Conservation (phyloP, 1,140 invertebrate genomes). For the Pogonus chalceus region DNA sequence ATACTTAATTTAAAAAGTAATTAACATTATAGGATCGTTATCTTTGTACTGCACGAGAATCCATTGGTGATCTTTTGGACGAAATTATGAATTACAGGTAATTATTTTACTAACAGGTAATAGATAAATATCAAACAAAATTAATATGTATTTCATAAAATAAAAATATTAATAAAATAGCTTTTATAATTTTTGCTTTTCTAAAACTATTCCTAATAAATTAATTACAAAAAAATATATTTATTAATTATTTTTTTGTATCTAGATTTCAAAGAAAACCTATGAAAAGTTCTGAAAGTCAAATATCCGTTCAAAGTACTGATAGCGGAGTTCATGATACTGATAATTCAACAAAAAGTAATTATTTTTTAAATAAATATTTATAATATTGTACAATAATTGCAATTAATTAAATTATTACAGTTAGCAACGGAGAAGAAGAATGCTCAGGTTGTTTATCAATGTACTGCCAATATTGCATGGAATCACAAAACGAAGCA, state of each 20-base stretch:
- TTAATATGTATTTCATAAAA: too few relatives aligned
- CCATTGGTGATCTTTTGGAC: conserved; percentile 56
- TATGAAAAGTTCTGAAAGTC: conserved; percentile 22
- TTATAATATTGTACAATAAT: not conserved
- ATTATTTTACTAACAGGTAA: conserved; percentile 6
- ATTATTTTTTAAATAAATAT: not conserved
- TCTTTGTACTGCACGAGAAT: conserved; percentile 59
- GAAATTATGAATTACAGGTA: conserved; percentile 69
- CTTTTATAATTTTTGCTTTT: too few relatives aligned
- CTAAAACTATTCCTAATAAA: not conserved
- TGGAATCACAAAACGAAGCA: conserved; percentile 56
- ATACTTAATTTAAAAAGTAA: too few relatives aligned
- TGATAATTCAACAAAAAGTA: not conserved
- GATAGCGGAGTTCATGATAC: conserved; percentile 29
- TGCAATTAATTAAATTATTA: not conserved
- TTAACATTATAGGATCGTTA: conserved; percentile 50
- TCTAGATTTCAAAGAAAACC: conserved; percentile 3
- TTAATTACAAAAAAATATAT: not conserved
- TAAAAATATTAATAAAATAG: too few relatives aligned
- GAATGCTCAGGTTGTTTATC: conserved; percentile 48
- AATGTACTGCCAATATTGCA: conserved; percentile 58
- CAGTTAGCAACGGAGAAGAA: conserved; percentile 17
- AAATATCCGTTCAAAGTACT: conserved; percentile 22
- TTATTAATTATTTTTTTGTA: too few relatives aligned
- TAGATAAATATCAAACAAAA: not conserved